A percentile compares a stretch with the other conserved stretches of the same genome.
These are phyloP conservation scores for Dromiciops gliroides DNA, from an alignment of 2,113 vertebrate genomes.

Conservation along the genomic window DNA sequence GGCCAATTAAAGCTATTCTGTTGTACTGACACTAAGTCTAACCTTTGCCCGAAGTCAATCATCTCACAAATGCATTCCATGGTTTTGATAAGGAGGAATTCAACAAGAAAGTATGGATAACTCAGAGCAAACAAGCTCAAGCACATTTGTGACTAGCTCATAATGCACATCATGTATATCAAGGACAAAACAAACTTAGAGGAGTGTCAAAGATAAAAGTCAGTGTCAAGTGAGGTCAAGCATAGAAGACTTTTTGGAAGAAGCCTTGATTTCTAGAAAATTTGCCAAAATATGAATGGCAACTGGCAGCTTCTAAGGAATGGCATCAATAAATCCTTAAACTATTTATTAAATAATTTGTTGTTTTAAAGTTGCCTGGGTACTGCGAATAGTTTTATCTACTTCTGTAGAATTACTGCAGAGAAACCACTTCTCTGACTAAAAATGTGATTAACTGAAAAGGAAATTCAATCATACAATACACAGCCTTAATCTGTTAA, in stretches of 20 bases:
- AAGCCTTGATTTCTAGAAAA: neutral
- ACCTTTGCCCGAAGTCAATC: neutral
- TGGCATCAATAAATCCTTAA: slow-evolving; percentile 11
- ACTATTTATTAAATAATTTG: neutral
- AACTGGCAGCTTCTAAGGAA: slow-evolving; percentile 18
- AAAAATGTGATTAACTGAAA: slow-evolving; percentile 45
- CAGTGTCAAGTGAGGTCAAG: neutral
- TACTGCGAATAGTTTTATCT: slow-evolving; percentile 32
- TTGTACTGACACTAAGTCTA: neutral
- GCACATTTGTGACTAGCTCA: neutral
- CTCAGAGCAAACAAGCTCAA: neutral
- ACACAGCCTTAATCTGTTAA: slow-evolving; percentile 11
- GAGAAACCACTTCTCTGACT: slow-evolving; percentile 41
- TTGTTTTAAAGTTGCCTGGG: slow-evolving; percentile 5
- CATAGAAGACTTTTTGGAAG: neutral
- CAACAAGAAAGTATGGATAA: neutral
- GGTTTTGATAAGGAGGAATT: neutral
- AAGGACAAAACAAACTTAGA: neutral
- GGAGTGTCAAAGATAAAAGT: neutral
- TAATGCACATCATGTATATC: neutral
- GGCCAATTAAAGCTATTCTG: neutral
- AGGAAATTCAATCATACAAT: neutral
- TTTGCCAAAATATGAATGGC: slow-evolving; percentile 8
- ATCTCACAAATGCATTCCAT: neutral
- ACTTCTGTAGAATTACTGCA: slow-evolving; percentile 32